Percentiles rank a stretch among this genome's conserved stretches.
Evolutionary conservation across 1,140 invertebrate species (phyloP).

Genomic region (Holotrichia oblita): DNA sequence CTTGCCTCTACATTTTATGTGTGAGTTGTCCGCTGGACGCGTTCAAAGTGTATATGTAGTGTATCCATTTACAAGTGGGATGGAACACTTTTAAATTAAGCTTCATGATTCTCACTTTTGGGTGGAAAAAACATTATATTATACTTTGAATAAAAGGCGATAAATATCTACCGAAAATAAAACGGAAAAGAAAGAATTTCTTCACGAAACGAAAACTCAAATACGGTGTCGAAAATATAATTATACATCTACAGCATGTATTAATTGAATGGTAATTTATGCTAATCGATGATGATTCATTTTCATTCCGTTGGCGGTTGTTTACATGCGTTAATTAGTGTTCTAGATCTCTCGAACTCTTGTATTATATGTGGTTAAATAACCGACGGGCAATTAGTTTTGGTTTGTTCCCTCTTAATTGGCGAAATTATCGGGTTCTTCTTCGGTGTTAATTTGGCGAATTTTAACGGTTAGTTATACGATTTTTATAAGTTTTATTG

Average conservation of each 20-base stretch:
- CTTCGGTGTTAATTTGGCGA: not conserved
- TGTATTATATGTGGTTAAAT: not conserved
- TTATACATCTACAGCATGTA: not conserved
- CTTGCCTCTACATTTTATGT: not conserved
- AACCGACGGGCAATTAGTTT: not conserved
- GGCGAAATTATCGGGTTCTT: not conserved
- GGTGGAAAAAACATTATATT: not conserved
- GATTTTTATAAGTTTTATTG: not conserved
- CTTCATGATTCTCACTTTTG: slow-evolving; percentile 16
- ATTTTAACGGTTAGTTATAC: slow-evolving; percentile 7
- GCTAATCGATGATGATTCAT: slow-evolving; percentile 5
- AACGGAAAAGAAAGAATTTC: not conserved
- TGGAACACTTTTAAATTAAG: not conserved
- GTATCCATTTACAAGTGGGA: not conserved
- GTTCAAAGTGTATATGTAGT: not conserved
- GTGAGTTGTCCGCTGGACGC: not conserved
- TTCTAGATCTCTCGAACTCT: not conserved
- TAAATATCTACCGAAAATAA: not conserved
- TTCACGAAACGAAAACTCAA: not conserved
- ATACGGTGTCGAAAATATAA: not conserved
- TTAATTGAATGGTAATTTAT: slow-evolving; percentile 14
- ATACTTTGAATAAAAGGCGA: too few relatives aligned
- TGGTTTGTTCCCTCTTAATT: not conserved
- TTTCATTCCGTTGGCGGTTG: slow-evolving; percentile 4
- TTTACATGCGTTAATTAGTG: slow-evolving; percentile 17